These are phyloP conservation scores for Oncopodura yosiiana DNA, from an alignment of 1,140 invertebrate species.

Conservation along the genomic window DNA sequence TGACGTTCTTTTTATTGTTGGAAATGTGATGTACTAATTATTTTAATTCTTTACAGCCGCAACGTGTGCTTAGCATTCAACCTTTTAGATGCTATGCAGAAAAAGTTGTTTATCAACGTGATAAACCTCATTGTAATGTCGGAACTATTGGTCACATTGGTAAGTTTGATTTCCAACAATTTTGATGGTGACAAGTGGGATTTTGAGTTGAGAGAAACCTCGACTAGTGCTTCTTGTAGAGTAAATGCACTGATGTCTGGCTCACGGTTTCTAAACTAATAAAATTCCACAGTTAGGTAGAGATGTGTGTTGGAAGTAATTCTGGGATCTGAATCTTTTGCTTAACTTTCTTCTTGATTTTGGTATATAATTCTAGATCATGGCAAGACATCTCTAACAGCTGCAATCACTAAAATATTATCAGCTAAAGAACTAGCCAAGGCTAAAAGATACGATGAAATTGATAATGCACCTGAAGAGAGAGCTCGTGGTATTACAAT, in stretches of 20 bases:
- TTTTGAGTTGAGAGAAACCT: too few relatives aligned
- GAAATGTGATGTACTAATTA: not conserved
- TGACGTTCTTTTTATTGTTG: not conserved
- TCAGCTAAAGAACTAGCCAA: conserved; percentile 70
- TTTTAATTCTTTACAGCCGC: not conserved
- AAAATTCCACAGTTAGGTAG: too few relatives aligned
- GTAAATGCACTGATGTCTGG: too few relatives aligned
- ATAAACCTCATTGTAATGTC: conserved; percentile 95
- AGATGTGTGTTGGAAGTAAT: too few relatives aligned
- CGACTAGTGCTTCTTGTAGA: too few relatives aligned
- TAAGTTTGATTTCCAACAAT: too few relatives aligned
- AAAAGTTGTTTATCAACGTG: conserved; percentile 62
- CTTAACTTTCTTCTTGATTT: too few relatives aligned
- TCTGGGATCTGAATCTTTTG: too few relatives aligned
- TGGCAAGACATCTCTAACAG: conserved; percentile 97
- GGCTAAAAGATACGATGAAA: conserved; percentile 80
- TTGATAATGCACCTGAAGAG: conserved; percentile 98
- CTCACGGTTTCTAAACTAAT: too few relatives aligned
- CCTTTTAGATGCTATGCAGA: conserved; percentile 43
- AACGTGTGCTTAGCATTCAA: not conserved
- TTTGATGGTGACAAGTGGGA: too few relatives aligned
- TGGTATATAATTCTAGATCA: conserved; percentile 56
- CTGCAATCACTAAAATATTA: conserved; percentile 90
- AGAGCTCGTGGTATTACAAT: conserved; percentile 95
- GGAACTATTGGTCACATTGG: conserved; percentile 95